These are phyloP conservation scores for Lamproptera curius DNA, from an alignment of 2,888 invertebrate species.

Conservation along the genomic window DNA sequence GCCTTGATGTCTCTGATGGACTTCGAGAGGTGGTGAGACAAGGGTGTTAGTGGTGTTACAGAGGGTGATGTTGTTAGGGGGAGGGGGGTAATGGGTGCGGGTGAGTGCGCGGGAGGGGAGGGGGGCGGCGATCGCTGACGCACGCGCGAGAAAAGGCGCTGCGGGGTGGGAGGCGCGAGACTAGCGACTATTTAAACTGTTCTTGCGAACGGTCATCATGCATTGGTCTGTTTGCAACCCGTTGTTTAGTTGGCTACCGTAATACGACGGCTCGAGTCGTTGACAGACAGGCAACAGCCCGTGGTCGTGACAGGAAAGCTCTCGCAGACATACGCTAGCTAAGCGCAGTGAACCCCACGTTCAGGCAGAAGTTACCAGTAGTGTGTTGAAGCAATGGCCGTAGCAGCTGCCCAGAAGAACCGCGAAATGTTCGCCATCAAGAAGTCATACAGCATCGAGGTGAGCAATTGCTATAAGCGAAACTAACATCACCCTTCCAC, in stretches of 20 bases:
- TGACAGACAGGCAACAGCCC: conserved; percentile 79
- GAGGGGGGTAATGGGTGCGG: conserved; percentile 29
- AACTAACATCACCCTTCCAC: neutral
- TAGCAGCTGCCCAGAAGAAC: conserved; percentile 95
- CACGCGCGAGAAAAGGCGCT: conserved; percentile 78
- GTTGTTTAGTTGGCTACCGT: conserved; percentile 80
- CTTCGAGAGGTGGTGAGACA: neutral
- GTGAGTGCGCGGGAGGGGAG: conserved; percentile 11
- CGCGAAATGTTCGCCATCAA: conserved; percentile 98
- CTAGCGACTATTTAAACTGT: conserved; percentile 81
- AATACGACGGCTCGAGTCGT: conserved; percentile 75
- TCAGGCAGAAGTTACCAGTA: conserved; percentile 73
- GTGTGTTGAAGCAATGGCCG: conserved; percentile 85
- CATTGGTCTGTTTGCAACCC: conserved; percentile 85
- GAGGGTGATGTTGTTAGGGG: conserved; percentile 28
- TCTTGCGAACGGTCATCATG: conserved; percentile 80
- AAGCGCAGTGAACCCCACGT: conserved; percentile 71
- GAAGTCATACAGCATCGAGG: conserved; percentile 98
- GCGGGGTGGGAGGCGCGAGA: conserved; percentile 76
- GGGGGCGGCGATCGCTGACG: conserved; percentile 62
- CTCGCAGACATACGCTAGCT: conserved; percentile 76
- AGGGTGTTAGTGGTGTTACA: conserved; percentile 17
- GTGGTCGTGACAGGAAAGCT: conserved; percentile 79
- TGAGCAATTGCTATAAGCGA: conserved; percentile 71
- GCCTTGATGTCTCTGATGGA: neutral